These are phyloP conservation scores for Nemurella pictetii DNA, from an alignment of 2,888 invertebrate genomes.

Conservation along the genomic window DNA sequence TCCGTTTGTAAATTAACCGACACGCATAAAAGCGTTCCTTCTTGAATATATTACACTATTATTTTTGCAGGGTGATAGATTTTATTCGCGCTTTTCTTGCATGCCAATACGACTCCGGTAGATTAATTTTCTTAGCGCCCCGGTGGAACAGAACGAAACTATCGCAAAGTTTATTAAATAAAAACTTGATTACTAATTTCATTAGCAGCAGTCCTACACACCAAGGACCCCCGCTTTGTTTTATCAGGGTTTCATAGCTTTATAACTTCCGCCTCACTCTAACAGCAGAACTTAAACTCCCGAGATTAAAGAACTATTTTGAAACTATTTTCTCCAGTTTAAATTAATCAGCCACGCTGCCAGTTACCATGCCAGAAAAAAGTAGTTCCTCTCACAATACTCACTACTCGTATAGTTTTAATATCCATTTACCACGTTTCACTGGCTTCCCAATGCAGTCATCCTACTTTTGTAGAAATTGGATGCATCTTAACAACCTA, in stretches of 20 bases:
- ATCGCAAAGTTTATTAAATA: background rate
- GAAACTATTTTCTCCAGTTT: background rate
- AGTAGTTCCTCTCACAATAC: too few species aligned
- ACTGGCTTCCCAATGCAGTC: background rate
- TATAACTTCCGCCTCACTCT: background rate
- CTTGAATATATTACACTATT: background rate
- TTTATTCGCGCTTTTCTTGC: background rate
- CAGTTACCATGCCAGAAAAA: too few species aligned
- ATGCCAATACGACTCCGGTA: background rate
- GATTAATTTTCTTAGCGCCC: background rate
- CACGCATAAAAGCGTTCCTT: background rate
- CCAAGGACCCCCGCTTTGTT: background rate
- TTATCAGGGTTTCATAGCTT: background rate
- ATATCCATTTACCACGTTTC: background rate
- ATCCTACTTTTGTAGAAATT: background rate
- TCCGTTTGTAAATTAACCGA: background rate
- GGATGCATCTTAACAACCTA: background rate
- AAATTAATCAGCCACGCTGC: background rate
- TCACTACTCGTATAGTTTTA: too few species aligned
- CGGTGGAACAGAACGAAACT: background rate
- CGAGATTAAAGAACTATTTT: background rate
- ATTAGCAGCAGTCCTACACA: background rate
- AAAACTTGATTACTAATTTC: background rate
- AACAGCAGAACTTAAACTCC: too few species aligned
- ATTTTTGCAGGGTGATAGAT: background rate